Evolutionary conservation across 2,797 vertebrate species (phyloP).

Genomic region (Spheniscus humboldti): DNA sequence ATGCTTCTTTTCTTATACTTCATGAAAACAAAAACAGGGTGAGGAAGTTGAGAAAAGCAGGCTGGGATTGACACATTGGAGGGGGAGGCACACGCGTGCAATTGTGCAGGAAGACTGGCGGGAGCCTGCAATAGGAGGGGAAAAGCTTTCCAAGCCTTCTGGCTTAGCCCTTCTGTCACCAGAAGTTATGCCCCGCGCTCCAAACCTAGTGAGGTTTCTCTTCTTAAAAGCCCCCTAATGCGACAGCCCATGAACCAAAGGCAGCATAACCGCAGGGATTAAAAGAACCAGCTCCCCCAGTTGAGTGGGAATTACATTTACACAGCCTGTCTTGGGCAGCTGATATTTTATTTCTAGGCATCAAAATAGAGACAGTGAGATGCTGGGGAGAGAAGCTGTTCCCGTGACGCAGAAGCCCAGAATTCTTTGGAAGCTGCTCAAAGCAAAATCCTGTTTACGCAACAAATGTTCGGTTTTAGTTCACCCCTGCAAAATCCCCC

Average conservation of each 20-base stretch:
- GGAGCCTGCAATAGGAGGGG: background rate
- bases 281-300: background rate
- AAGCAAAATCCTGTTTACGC: background rate
- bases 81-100: background rate
- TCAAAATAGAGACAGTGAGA: background rate
- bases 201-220: background rate
- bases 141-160: background rate
- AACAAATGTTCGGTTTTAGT: background rate
- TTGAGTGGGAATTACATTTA: background rate
- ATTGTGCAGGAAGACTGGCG: background rate
- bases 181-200: background rate
- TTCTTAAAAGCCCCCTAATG: background rate
- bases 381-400: background rate
- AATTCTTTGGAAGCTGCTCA: slow-evolving; percentile 8
- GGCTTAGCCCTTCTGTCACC: background rate
- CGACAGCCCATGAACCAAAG: background rate
- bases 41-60: background rate
- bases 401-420: background rate
- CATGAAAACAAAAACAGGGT: background rate
- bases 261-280: background rate
- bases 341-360: background rate
- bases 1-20: background rate
- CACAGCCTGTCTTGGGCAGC: background rate
- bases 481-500: background rate
- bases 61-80: background rate